Conservation (phyloP, 1,140 invertebrate species). For the Bilobella aurantiaca region DNA sequence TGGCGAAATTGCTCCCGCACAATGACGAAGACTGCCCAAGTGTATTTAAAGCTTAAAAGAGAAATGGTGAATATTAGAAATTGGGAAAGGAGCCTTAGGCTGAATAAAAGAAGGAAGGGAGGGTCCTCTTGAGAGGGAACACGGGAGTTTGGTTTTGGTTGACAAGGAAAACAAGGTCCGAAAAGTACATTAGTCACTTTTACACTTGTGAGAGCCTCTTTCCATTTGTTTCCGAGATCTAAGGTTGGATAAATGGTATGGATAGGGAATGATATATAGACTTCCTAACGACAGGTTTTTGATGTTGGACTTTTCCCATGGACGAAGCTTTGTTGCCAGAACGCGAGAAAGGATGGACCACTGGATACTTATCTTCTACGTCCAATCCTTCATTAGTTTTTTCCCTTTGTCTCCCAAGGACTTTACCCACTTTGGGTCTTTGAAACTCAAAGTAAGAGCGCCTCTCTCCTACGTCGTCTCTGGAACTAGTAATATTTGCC, state of each 20-base stretch:
- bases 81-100: too few species aligned
- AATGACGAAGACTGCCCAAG: too few species aligned
- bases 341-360: neutral
- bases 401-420: slow-evolving; percentile 14
- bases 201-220: neutral
- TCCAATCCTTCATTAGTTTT: slow-evolving; percentile 32
- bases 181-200: slow-evolving; percentile 6
- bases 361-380: slow-evolving; percentile 23
- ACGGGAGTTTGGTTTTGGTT: neutral
- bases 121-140: too few species aligned
- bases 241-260: neutral
- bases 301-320: neutral
- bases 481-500: neutral
- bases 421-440: neutral
- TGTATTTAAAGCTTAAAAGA: too few species aligned
- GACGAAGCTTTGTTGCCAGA: neutral
- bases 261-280: neutral
- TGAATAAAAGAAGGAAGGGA: neutral
- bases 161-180: neutral
- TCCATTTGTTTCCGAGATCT: neutral
- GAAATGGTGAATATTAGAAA: too few species aligned
- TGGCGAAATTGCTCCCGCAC: too few species aligned
- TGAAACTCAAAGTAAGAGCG: too few species aligned
- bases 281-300: neutral
- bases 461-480: too few species aligned